These are phyloP conservation scores for Rugalucina vietnamica DNA, from an alignment of 2,888 invertebrate species.

Conservation along the genomic window DNA sequence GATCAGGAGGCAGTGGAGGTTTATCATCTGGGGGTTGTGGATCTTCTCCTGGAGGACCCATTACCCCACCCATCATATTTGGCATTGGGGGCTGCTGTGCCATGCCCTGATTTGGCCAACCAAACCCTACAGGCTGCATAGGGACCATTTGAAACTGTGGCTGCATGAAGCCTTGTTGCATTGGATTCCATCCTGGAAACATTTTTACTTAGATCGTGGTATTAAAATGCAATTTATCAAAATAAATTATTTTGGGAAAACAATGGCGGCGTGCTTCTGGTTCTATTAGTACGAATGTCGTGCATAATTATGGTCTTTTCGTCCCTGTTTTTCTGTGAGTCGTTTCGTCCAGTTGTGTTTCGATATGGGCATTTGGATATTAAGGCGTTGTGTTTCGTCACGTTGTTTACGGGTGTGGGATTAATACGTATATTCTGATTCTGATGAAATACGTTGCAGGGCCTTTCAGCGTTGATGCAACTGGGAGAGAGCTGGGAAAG, in stretches of 20 bases:
- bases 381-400: too few species aligned
- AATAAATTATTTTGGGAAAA: too few species aligned
- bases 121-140: constrained; percentile 43
- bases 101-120: constrained; percentile 32
- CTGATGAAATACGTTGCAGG: too few species aligned
- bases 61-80: constrained; percentile 33
- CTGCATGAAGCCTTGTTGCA: constrained; percentile 49
- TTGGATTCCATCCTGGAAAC: constrained; percentile 60
- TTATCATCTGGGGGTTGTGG: constrained; percentile 49
- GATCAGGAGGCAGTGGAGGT: constrained; percentile 76
- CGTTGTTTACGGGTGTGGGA: too few species aligned
- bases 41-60: not conserved
- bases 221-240: too few species aligned
- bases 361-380: too few species aligned
- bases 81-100: constrained; percentile 41
- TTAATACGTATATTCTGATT: too few species aligned
- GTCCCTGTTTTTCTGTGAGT: too few species aligned
- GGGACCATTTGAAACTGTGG: constrained; percentile 55
- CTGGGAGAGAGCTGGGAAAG: too few species aligned
- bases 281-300: not conserved
- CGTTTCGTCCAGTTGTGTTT: too few species aligned
- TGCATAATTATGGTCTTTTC: too few species aligned
- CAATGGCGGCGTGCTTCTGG: constrained; percentile 8
- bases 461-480: too few species aligned
- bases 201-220: constrained; percentile 28